Percentiles rank a stretch among this genome's conserved stretches.
Evolutionary conservation across 2,797 vertebrate species (phyloP).

Genomic region (Pempheris klunzingeri): DNA sequence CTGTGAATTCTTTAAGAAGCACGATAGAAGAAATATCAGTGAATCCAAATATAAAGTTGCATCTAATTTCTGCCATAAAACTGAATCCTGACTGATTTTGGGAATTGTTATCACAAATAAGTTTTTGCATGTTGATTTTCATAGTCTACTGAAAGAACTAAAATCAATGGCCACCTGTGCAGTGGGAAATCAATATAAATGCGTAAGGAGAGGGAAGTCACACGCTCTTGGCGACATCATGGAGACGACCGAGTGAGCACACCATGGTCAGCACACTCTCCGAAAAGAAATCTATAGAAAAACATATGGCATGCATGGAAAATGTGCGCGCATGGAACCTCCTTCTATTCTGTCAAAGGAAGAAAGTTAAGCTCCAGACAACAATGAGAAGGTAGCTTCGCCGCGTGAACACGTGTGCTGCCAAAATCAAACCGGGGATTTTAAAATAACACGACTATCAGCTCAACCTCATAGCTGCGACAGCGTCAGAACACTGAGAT

Average conservation of each 20-base stretch:
- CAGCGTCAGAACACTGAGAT: conserved; percentile 5
- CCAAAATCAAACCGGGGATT: not conserved
- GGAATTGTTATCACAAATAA: not conserved
- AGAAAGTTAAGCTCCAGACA: not conserved
- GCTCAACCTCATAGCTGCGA: not conserved
- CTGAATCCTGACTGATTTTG: not conserved
- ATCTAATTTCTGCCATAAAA: not conserved
- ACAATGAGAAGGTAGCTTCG: not conserved
- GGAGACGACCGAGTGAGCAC: too few species aligned
- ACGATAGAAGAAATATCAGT: not conserved
- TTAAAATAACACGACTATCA: conserved; percentile 7
- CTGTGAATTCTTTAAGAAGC: not conserved
- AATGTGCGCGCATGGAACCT: too few species aligned
- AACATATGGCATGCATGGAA: not conserved
- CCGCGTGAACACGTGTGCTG: not conserved
- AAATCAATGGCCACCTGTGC: not conserved
- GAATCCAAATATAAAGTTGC: not conserved
- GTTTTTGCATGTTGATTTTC: not conserved
- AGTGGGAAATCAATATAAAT: not conserved
- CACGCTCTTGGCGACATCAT: too few species aligned
- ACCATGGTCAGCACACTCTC: too few species aligned
- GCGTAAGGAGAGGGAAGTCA: too few species aligned
- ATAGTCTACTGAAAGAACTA: not conserved
- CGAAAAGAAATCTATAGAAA: not conserved
- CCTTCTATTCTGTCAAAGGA: not conserved